phyloP scores from a whole-genome alignment of 2,797 vertebrate genomes.

The Hydrocynus forskahlii region DNA sequence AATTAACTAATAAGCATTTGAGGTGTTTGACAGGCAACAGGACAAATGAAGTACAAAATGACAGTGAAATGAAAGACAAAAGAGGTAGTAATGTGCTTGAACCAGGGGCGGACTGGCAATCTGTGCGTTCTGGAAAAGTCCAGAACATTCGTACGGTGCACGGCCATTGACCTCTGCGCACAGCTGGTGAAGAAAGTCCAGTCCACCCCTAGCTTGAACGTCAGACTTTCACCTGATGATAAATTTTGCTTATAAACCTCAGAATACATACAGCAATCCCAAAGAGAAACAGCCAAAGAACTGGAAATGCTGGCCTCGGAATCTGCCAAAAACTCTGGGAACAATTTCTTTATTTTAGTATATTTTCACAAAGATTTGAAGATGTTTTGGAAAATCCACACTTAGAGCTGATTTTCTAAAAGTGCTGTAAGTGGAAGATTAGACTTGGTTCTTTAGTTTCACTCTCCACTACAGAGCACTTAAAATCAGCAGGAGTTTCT shows the following conservation, averaged over 20 bases:
- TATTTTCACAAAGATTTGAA: conserved; percentile 34
- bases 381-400: conserved; percentile 25
- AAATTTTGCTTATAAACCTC: conserved; percentile 10
- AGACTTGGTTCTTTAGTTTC: background rate
- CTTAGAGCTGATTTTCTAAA: conserved; percentile 16
- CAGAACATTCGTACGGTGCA: too few relatives aligned
- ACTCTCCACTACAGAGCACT: background rate
- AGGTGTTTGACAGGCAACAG: too few relatives aligned
- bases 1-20: too few relatives aligned
- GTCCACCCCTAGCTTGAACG: too few relatives aligned
- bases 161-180: too few relatives aligned
- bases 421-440: conserved; percentile 15
- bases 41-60: too few relatives aligned
- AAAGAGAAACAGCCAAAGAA: background rate
- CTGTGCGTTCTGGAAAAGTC: too few relatives aligned
- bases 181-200: too few relatives aligned
- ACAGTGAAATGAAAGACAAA: background rate
- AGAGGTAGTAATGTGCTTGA: too few relatives aligned
- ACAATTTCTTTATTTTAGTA: conserved; percentile 43
- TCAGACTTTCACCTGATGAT: background rate
- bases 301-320: conserved; percentile 19
- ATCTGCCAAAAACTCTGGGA: conserved; percentile 44
- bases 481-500: conserved; percentile 6
- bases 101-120: too few relatives aligned
- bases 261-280: background rate